These are phyloP conservation scores for Patiria miniata DNA, from an alignment of 35 echinoderm and acorn worm genomes.

Conservation along the genomic window DNA sequence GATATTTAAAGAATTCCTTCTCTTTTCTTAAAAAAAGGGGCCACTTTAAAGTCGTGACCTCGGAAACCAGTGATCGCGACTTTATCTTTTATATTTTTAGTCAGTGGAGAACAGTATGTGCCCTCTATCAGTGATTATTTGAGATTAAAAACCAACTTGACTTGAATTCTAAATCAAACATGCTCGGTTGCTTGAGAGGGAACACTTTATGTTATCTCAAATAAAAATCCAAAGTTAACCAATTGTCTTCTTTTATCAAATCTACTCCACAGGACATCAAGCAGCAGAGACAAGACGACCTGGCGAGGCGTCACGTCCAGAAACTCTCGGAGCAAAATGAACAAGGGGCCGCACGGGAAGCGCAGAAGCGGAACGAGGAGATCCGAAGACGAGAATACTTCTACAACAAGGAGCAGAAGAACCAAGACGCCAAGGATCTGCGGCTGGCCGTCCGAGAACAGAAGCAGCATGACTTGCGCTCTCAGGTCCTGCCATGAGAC, in stretches of 20 bases:
- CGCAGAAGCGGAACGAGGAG: conserved; percentile 68
- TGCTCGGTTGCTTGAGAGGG: no score
- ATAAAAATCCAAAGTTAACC: no score
- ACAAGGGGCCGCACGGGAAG: conserved; percentile 62
- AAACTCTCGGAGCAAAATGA: conserved; percentile 45
- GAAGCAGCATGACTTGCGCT: conserved; percentile 69
- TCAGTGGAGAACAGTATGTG: no score
- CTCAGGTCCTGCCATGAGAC: conserved; percentile 87
- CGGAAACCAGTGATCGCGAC: no score
- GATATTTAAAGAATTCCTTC: no score
- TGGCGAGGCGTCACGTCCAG: conserved; percentile 55
- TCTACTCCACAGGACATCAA: conserved; percentile 73
- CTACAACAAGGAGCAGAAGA: conserved; percentile 56
- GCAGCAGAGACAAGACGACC: conserved; percentile 40
- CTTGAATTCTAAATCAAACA: no score
- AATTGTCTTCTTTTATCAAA: neutral
- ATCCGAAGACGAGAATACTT: conserved; percentile 58
- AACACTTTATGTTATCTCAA: no score
- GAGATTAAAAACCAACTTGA: no score
- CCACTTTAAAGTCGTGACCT: no score
- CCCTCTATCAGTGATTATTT: no score
- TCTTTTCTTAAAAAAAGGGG: no score
- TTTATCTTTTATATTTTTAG: no score
- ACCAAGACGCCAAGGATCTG: conserved; percentile 83
- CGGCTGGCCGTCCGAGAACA: conserved; percentile 68